Evolutionary conservation across 2,888 invertebrate species (phyloP).

Genomic region (Platerodrilus igneus): DNA sequence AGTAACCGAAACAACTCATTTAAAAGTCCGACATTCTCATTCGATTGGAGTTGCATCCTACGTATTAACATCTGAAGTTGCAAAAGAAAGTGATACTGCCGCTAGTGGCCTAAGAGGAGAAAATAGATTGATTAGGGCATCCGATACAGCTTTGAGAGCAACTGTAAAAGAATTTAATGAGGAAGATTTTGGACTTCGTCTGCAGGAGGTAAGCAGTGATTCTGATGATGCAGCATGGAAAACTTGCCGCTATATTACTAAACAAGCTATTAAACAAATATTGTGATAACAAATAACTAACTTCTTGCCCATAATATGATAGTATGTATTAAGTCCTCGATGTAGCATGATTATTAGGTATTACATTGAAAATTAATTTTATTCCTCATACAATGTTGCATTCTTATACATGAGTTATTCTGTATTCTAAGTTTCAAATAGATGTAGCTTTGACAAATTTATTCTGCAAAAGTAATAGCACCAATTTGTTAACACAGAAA

Average conservation of each 20-base stretch:
- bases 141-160: constrained; percentile 4
- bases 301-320: too few species aligned
- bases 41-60: constrained; percentile 53
- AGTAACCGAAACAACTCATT: constrained; percentile 50
- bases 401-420: too few species aligned
- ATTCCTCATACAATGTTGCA: too few species aligned
- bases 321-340: too few species aligned
- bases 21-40: constrained; percentile 52
- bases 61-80: constrained; percentile 51
- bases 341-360: too few species aligned
- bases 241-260: constrained; percentile 52
- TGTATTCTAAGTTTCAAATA: too few species aligned
- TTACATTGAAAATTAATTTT: too few species aligned
- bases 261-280: constrained; percentile 57
- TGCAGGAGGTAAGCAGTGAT: constrained; percentile 51
- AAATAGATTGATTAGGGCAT: constrained; percentile 7
- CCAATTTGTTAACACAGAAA: too few species aligned
- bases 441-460: too few species aligned
- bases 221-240: constrained; percentile 48
- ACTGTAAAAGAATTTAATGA: constrained; percentile 35
- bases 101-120: constrained; percentile 27
- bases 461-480: too few species aligned
- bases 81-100: constrained; percentile 42
- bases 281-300: too few species aligned
- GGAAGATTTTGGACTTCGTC: constrained; percentile 43